A percentile compares a stretch with the other conserved stretches of the same genome.
Conservation (phyloP, 2,888 invertebrate species). For the Argyresthia goedartella region DNA sequence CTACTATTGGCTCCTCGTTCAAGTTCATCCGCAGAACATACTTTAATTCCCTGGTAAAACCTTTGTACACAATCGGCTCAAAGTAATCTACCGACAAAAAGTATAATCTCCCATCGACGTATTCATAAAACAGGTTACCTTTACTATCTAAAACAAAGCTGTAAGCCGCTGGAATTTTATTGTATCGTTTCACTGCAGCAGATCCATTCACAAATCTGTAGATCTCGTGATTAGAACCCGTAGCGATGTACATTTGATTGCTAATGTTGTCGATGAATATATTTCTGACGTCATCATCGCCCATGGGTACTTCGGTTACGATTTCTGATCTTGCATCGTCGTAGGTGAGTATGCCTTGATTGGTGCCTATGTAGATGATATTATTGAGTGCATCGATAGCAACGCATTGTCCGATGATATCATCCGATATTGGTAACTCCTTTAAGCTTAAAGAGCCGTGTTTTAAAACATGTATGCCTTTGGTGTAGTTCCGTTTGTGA, state of each 20-base stretch:
- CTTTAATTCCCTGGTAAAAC: slow-evolving; percentile 51
- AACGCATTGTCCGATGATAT: slow-evolving; percentile 48
- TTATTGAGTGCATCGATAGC: slow-evolving; percentile 37
- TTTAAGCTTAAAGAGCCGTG: slow-evolving; percentile 53
- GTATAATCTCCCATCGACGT: slow-evolving; percentile 51
- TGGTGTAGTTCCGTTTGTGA: slow-evolving; percentile 55
- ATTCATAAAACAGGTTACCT: slow-evolving; percentile 55
- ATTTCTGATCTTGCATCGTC: slow-evolving; percentile 46
- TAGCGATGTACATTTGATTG: slow-evolving; percentile 53
- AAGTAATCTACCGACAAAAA: slow-evolving; percentile 46
- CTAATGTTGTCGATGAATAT: slow-evolving; percentile 54
- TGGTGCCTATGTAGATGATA: slow-evolving; percentile 50
- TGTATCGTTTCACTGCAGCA: slow-evolving; percentile 50
- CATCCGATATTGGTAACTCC: slow-evolving; percentile 45
- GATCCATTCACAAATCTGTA: slow-evolving; percentile 50
- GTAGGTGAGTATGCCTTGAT: slow-evolving; percentile 49
- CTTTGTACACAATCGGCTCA: slow-evolving; percentile 58
- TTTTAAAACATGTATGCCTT: slow-evolving; percentile 49
- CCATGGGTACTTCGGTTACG: slow-evolving; percentile 49
- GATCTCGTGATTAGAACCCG: slow-evolving; percentile 48
- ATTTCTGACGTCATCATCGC: slow-evolving; percentile 51
- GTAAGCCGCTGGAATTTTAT: slow-evolving; percentile 53
- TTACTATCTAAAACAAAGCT: slow-evolving; percentile 46
- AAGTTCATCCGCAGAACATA: slow-evolving; percentile 47
- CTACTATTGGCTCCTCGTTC: slow-evolving; percentile 50